These are phyloP conservation scores for Platerodrilus igneus DNA, from an alignment of 2,888 invertebrate genomes.

Conservation along the genomic window DNA sequence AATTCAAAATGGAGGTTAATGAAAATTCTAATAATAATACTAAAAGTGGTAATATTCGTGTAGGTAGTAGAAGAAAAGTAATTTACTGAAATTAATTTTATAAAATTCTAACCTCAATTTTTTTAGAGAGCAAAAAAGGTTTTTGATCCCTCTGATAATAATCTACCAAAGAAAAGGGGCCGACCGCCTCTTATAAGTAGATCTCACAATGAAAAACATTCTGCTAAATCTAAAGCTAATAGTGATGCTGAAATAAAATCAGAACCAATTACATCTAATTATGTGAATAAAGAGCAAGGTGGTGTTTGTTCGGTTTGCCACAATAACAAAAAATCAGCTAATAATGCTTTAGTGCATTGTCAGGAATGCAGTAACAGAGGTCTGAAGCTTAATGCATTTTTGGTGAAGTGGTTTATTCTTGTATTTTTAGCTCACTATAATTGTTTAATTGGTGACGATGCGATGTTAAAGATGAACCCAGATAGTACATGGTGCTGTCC, in stretches of 20 bases:
- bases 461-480: constrained; percentile 59
- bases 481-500: constrained; percentile 83
- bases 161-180: constrained; percentile 69
- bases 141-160: constrained; percentile 81
- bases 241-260: constrained; percentile 38
- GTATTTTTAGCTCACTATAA: constrained; percentile 58
- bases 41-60: constrained; percentile 44
- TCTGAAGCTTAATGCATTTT: constrained; percentile 30
- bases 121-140: constrained; percentile 73
- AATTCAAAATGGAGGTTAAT: constrained; percentile 2
- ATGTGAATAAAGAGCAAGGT: constrained; percentile 48
- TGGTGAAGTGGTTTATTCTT: constrained; percentile 2
- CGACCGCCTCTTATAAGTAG: constrained; percentile 61
- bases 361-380: constrained; percentile 69
- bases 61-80: constrained; percentile 59
- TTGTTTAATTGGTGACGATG: constrained; percentile 64
- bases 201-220: constrained; percentile 54
- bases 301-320: constrained; percentile 62
- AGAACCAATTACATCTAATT: constrained; percentile 43
- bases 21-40: background rate
- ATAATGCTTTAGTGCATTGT: constrained; percentile 63
- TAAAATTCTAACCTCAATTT: no score
- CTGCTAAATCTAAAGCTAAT: constrained; percentile 33
- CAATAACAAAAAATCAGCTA: constrained; percentile 56
- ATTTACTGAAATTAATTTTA: constrained; percentile 4